These are phyloP conservation scores for Ia io DNA, from an alignment of 2,113 vertebrate species.

Conservation along the genomic window DNA sequence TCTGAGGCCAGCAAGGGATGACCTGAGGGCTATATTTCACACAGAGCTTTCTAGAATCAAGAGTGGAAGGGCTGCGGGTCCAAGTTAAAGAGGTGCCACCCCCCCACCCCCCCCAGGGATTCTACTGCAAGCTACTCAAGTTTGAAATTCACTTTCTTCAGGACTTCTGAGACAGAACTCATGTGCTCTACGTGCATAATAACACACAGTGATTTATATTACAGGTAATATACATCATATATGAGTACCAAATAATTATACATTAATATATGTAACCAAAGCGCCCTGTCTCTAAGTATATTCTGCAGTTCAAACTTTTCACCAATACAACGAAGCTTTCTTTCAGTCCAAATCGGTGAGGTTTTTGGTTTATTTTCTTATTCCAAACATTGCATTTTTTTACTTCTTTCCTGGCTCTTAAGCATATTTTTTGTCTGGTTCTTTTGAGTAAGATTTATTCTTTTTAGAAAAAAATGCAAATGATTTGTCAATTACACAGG, in stretches of 20 bases:
- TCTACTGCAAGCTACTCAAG: neutral
- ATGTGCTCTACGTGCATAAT: neutral
- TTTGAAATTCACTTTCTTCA: neutral
- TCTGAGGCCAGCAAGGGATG: neutral
- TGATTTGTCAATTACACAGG: neutral
- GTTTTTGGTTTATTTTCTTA: neutral
- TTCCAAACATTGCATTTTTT: constrained; percentile 26
- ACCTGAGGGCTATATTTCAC: neutral
- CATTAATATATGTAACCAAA: neutral
- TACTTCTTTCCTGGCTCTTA: constrained; percentile 34
- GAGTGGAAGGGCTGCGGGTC: neutral
- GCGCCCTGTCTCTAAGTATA: constrained; percentile 6
- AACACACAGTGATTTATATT: neutral
- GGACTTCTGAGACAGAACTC: constrained; percentile 1
- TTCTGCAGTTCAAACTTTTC: constrained; percentile 3
- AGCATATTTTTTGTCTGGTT: neutral
- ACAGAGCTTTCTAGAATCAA: neutral
- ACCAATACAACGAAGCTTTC: neutral
- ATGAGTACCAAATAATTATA: neutral
- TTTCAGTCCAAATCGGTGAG: neutral
- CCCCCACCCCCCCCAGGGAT: neutral
- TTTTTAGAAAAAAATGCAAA: neutral
- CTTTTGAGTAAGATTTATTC: constrained; percentile 21
- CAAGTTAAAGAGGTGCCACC: neutral
- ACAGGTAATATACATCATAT: neutral